Percentiles rank a stretch among this genome's conserved stretches.
phyloP scores from a whole-genome alignment of 1,140 invertebrate species.

The Trichonephila clavata region DNA sequence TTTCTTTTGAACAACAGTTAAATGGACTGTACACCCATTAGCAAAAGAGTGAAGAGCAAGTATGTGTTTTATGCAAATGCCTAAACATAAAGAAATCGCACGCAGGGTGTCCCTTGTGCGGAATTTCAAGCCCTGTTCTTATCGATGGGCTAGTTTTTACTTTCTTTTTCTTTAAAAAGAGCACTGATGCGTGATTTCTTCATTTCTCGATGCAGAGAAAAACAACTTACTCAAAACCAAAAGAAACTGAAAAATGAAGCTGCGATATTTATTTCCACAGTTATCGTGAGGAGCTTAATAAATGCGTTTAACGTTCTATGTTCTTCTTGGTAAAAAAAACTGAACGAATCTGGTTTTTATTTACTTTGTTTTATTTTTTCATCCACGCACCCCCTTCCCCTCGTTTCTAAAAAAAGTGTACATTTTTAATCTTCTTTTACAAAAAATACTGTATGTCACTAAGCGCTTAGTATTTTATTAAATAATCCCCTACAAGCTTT shows the following conservation, averaged over 20 bases:
- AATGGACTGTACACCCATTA: slow-evolving; percentile 69
- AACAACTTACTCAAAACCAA: neutral
- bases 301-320: slow-evolving; percentile 36
- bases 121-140: neutral
- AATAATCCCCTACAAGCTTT: too few relatives aligned
- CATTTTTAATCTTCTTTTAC: too few relatives aligned
- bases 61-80: slow-evolving; percentile 75
- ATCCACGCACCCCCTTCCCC: too few relatives aligned
- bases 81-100: slow-evolving; percentile 56
- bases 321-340: slow-evolving; percentile 8
- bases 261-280: slow-evolving; percentile 31
- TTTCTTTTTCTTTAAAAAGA: neutral
- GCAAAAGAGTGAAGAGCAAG: slow-evolving; percentile 22
- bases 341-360: neutral
- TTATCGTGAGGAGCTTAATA: slow-evolving; percentile 19
- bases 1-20: slow-evolving; percentile 50
- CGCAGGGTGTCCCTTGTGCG: neutral
- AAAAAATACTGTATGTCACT: too few relatives aligned
- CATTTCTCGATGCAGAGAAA: neutral
- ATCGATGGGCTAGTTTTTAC: slow-evolving; percentile 17
- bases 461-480: too few relatives aligned
- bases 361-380: neutral
- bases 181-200: slow-evolving; percentile 11
- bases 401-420: too few relatives aligned
- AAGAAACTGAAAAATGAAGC: slow-evolving; percentile 30